phyloP scores from a whole-genome alignment of 2,797 vertebrate genomes.

The Anableps anableps region DNA sequence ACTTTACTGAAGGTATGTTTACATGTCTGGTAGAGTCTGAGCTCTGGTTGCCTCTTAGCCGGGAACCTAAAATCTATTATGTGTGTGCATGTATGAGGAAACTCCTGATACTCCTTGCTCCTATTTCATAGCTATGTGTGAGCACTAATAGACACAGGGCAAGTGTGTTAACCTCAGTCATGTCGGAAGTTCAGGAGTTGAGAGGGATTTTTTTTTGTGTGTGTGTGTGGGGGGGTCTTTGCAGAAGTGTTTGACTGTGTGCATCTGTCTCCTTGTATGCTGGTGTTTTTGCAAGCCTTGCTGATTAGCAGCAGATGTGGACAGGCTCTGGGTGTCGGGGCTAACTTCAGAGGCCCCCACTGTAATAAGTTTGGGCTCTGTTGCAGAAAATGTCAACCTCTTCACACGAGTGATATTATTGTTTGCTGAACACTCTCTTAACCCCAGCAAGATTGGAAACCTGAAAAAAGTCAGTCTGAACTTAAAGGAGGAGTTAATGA shows the following conservation, averaged over 20 bases:
- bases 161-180: slow-evolving; percentile 78
- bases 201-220: slow-evolving; percentile 75
- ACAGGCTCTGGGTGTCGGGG: slow-evolving; percentile 64
- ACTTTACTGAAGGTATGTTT: background rate
- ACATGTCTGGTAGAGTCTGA: background rate
- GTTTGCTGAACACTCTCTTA: slow-evolving; percentile 46
- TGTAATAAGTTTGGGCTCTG: slow-evolving; percentile 46
- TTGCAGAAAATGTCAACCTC: slow-evolving; percentile 51
- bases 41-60: background rate
- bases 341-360: slow-evolving; percentile 59
- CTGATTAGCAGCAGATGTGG: slow-evolving; percentile 79
- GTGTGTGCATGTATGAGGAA: background rate
- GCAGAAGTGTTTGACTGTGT: slow-evolving; percentile 68
- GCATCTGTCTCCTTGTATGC: slow-evolving; percentile 55
- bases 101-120: background rate
- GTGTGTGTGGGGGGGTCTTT: slow-evolving; percentile 29
- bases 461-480: slow-evolving; percentile 39
- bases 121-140: slow-evolving; percentile 21
- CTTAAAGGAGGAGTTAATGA: slow-evolving; percentile 22
- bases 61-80: slow-evolving; percentile 3
- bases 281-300: slow-evolving; percentile 67
- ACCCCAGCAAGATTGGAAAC: slow-evolving; percentile 49
- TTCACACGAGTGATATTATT: slow-evolving; percentile 69
- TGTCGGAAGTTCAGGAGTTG: slow-evolving; percentile 88
- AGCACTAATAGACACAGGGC: slow-evolving; percentile 60